Evolutionary conservation across 2,797 vertebrate genomes (phyloP).

Genomic region (Trachops cirrhosus): DNA sequence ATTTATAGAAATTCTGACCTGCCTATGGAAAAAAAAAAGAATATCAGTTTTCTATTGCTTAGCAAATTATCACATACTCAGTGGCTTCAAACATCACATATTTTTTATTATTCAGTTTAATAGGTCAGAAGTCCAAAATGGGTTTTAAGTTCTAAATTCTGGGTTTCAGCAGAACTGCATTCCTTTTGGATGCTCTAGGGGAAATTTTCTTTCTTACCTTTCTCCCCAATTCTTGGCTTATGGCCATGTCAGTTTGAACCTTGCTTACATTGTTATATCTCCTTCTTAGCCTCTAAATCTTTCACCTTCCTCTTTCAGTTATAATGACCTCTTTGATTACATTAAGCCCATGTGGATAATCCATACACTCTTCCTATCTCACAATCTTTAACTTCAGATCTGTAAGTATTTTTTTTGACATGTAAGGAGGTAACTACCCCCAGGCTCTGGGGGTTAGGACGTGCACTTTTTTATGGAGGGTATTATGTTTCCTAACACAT

Average conservation of each 20-base stretch:
- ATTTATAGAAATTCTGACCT: background rate
- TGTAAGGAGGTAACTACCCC: background rate
- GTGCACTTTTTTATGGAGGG: background rate
- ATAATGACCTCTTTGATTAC: background rate
- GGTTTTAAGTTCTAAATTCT: background rate
- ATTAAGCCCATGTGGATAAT: background rate
- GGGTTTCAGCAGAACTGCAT: background rate
- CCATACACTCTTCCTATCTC: background rate
- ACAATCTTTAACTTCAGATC: background rate
- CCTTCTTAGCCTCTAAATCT: background rate
- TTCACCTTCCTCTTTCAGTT: background rate
- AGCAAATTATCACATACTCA: background rate
- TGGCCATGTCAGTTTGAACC: background rate
- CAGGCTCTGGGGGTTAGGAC: background rate
- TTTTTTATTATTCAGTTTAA: background rate
- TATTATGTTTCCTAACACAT: background rate
- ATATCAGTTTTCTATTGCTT: background rate
- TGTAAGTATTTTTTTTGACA: background rate
- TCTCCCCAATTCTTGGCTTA: background rate
- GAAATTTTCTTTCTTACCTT: background rate
- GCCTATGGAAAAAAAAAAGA: background rate
- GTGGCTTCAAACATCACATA: background rate
- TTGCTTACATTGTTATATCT: background rate
- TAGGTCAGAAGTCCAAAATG: background rate
- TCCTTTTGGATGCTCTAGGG: background rate